Conservation (phyloP, 2,797 vertebrate genomes). For the Etheostoma perlongum region DNA sequence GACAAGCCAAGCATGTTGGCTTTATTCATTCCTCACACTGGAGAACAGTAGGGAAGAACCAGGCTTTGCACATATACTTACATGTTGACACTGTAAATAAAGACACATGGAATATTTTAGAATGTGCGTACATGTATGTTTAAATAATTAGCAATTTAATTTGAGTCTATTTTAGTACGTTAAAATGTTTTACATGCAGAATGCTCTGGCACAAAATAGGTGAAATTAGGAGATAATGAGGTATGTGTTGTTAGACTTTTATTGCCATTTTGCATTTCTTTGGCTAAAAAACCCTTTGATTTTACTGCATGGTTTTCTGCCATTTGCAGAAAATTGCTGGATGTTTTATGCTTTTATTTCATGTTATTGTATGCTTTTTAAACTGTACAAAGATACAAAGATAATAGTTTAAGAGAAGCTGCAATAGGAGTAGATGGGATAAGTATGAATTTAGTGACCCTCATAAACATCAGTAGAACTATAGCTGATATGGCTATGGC, state of each 20-base stretch:
- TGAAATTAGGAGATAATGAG: constrained; percentile 18
- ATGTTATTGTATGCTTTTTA: constrained; percentile 39
- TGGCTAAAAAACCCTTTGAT: constrained; percentile 26
- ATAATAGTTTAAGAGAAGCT: constrained; percentile 16
- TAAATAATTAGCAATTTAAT: background rate
- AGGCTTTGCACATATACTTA: constrained; percentile 21
- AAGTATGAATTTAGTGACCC: constrained; percentile 27
- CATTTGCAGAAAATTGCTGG: constrained; percentile 35
- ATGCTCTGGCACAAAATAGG: background rate
- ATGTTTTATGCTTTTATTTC: constrained; percentile 44
- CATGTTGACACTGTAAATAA: background rate
- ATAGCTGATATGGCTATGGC: constrained; percentile 7
- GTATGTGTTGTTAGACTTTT: constrained; percentile 7
- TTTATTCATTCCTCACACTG: constrained; percentile 43
- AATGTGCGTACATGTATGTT: background rate
- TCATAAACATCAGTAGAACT: constrained; percentile 6
- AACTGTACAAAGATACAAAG: constrained; percentile 27
- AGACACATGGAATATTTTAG: background rate
- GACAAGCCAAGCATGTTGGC: constrained; percentile 57
- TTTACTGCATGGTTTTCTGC: background rate
- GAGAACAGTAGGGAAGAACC: constrained; percentile 11
- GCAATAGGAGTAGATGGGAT: constrained; percentile 11
- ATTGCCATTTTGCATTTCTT: constrained; percentile 11
- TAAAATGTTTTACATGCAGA: background rate
- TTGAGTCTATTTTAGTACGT: background rate